Evolutionary conservation across 1,140 invertebrate genomes (phyloP).

Genomic region (Zaprionus taronus): DNA sequence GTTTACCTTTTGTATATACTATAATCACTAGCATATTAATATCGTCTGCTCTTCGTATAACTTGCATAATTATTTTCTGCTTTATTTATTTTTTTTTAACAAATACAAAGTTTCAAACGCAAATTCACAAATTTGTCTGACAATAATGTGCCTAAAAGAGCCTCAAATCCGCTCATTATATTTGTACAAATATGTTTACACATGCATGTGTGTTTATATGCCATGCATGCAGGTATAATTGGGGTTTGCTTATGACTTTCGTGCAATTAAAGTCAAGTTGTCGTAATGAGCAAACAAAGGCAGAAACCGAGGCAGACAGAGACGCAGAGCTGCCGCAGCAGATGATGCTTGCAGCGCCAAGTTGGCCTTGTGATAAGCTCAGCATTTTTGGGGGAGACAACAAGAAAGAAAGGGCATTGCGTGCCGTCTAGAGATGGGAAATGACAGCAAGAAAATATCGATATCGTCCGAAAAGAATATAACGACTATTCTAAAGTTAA

Average conservation of each 20-base stretch:
- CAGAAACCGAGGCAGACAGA: conserved; percentile 58
- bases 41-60: background rate
- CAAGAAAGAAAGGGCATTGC: conserved; percentile 5
- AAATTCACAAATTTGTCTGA: background rate
- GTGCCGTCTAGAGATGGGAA: background rate
- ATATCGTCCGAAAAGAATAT: background rate
- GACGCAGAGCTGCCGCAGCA: conserved; percentile 43
- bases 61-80: background rate
- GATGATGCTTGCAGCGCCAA: conserved; percentile 52
- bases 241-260: conserved; percentile 57
- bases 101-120: background rate
- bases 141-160: background rate
- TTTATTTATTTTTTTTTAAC: background rate
- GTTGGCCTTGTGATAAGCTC: background rate
- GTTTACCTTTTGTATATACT: no score
- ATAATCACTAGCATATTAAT: background rate
- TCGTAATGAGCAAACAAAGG: conserved; percentile 75
- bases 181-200: background rate
- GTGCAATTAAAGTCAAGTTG: conserved; percentile 78
- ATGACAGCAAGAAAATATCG: background rate
- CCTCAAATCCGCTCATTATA: background rate
- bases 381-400: background rate
- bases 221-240: conserved; percentile 15
- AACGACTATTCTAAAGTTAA: background rate
- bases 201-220: conserved; percentile 13